Percentiles rank a stretch among this genome's conserved stretches.
These are phyloP conservation scores for Leuciscus waleckii DNA, from an alignment of 2,797 vertebrate species.

Conservation along the genomic window DNA sequence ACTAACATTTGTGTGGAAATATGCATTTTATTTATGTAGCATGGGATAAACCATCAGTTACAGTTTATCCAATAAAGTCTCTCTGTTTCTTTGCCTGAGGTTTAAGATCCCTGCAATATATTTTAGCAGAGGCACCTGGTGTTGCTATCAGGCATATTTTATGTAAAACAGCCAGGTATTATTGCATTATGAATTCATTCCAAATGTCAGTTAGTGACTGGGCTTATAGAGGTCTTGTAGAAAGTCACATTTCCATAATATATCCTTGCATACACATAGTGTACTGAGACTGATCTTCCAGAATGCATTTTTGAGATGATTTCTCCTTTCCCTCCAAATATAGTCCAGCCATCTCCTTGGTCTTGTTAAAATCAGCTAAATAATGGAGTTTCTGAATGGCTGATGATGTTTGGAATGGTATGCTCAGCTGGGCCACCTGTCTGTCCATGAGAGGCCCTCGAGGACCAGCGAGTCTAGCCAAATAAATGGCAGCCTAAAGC, in stretches of 20 bases:
- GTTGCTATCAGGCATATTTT: slow-evolving; percentile 61
- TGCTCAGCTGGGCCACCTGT: slow-evolving; percentile 69
- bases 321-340: slow-evolving; percentile 53
- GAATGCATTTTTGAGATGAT: slow-evolving; percentile 58
- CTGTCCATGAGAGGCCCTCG: slow-evolving; percentile 50
- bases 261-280: slow-evolving; percentile 62
- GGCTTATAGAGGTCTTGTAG: slow-evolving; percentile 68
- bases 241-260: slow-evolving; percentile 63
- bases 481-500: slow-evolving; percentile 73
- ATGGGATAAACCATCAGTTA: slow-evolving; percentile 41
- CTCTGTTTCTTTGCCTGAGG: slow-evolving; percentile 28
- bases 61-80: slow-evolving; percentile 33
- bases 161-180: slow-evolving; percentile 62
- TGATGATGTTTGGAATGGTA: slow-evolving; percentile 69
- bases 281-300: slow-evolving; percentile 53
- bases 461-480: slow-evolving; percentile 62
- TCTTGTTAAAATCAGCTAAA: slow-evolving; percentile 60
- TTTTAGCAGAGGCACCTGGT: slow-evolving; percentile 54
- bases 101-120: slow-evolving; percentile 49
- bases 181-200: slow-evolving; percentile 64
- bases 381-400: slow-evolving; percentile 72
- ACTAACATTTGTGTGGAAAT: neutral
- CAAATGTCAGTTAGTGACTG: slow-evolving; percentile 65
- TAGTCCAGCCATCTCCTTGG: slow-evolving; percentile 48
- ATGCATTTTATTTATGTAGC: slow-evolving; percentile 31